Conservation (phyloP, 2,113 vertebrate species). For the Nothoprocta perdicaria region DNA sequence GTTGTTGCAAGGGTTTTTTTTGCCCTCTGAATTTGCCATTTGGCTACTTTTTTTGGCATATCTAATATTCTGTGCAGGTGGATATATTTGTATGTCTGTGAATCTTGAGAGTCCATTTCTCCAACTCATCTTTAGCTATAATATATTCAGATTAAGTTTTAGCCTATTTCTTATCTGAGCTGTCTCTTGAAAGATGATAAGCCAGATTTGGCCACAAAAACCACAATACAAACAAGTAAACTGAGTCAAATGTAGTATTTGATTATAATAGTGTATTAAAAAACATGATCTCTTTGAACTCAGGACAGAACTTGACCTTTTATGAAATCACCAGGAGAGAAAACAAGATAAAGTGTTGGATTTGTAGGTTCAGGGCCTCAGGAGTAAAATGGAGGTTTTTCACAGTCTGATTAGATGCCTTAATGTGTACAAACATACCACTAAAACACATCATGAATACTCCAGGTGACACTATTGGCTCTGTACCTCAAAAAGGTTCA, state of each 20-base stretch:
- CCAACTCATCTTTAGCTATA: not conserved
- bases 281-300: not conserved
- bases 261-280: not conserved
- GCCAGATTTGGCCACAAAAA: not conserved
- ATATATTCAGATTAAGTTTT: not conserved
- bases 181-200: not conserved
- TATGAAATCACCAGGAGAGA: not conserved
- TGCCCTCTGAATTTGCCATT: not conserved
- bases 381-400: not conserved
- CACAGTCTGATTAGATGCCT: not conserved
- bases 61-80: not conserved
- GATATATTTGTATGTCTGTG: accelerated
- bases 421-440: not conserved
- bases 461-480: not conserved
- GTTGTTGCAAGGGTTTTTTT: not conserved
- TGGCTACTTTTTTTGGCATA: not conserved
- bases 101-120: not conserved
- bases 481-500: not conserved
- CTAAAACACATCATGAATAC: not conserved
- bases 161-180: not conserved
- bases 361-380: not conserved
- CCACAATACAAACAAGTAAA: not conserved
- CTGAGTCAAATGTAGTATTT: not conserved
- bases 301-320: not conserved
- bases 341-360: not conserved